These are phyloP conservation scores for Dipus sagitta DNA, from an alignment of 2,797 vertebrate genomes.

Conservation along the genomic window DNA sequence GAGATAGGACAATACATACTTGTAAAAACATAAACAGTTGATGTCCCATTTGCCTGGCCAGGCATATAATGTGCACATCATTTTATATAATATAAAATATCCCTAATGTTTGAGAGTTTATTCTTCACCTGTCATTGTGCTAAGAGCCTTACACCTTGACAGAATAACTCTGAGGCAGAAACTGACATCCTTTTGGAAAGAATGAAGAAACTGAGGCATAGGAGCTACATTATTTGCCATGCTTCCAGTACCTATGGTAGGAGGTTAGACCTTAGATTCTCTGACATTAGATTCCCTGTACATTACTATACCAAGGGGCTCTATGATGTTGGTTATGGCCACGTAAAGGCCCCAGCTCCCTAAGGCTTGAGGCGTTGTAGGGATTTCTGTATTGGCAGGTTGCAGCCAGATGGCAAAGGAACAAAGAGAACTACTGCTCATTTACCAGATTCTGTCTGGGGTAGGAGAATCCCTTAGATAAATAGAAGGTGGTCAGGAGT, in stretches of 20 bases:
- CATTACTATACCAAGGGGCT: not conserved
- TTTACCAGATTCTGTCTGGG: not conserved
- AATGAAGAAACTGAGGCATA: not conserved
- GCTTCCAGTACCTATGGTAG: not conserved
- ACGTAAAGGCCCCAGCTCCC: not conserved
- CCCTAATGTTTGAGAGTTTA: not conserved
- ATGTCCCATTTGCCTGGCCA: not conserved
- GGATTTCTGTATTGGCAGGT: not conserved
- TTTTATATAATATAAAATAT: not conserved
- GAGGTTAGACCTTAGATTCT: not conserved
- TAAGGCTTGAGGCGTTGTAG: not conserved
- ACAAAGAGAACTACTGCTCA: not conserved
- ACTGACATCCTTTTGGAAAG: not conserved
- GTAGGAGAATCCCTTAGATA: not conserved
- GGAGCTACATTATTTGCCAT: not conserved
- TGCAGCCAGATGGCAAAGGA: not conserved
- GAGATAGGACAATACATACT: not conserved
- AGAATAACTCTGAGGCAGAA: not conserved
- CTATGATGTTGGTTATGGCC: not conserved
- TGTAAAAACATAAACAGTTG: not conserved
- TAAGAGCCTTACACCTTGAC: not conserved
- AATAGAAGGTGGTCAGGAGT: not conserved
- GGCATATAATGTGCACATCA: not conserved
- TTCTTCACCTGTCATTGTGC: not conserved
- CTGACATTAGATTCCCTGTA: not conserved